A percentile compares a stretch with the other conserved stretches of the same genome.
These are phyloP conservation scores for Ligdia adustata DNA, from an alignment of 2,888 invertebrate species.

Conservation along the genomic window DNA sequence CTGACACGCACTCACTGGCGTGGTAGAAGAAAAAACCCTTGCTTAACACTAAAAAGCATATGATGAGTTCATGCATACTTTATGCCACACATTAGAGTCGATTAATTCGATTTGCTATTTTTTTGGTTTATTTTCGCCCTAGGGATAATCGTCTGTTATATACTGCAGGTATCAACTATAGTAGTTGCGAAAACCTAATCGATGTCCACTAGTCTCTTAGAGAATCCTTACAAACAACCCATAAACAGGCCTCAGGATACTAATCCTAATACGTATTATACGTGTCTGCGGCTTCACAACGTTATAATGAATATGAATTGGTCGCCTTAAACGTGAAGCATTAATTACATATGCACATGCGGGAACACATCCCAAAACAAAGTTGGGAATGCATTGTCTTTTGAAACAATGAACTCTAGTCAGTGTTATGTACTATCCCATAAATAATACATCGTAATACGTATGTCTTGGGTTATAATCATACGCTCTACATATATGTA, in stretches of 20 bases:
- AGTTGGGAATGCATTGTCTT: constrained; percentile 43
- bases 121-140: too few relatives aligned
- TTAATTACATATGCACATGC: constrained; percentile 57
- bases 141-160: too few relatives aligned
- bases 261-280: constrained; percentile 51
- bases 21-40: too few relatives aligned
- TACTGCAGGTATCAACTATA: too few relatives aligned
- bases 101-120: too few relatives aligned
- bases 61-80: too few relatives aligned
- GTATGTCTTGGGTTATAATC: too few relatives aligned
- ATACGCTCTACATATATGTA: too few relatives aligned
- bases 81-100: too few relatives aligned
- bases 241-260: constrained; percentile 47
- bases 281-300: constrained; percentile 26
- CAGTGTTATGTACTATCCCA: constrained; percentile 7
- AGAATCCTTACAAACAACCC: constrained; percentile 39
- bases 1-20: too few relatives aligned
- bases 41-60: too few relatives aligned
- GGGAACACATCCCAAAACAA: constrained; percentile 60
- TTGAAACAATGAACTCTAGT: constrained; percentile 33
- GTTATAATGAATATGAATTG: constrained; percentile 54
- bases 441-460: too few relatives aligned
- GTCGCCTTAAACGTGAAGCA: constrained; percentile 48
- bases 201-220: constrained; percentile 3
- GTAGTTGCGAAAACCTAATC: neutral